Percentiles rank a stretch among this genome's conserved stretches.
phyloP scores from a whole-genome alignment of 2,888 invertebrate genomes.

The Nudaria mundana region DNA sequence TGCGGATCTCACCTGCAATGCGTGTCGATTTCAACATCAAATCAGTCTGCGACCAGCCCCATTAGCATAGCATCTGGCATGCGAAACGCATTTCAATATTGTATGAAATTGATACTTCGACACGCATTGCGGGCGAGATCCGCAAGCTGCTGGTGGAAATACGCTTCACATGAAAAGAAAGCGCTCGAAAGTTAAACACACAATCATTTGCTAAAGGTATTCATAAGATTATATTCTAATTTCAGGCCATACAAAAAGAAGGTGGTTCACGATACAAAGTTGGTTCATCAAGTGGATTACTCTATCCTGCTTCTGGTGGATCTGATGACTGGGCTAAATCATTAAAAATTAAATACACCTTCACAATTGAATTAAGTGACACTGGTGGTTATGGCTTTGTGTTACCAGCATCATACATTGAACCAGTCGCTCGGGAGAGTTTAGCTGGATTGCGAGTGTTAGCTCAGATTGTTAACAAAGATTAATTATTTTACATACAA shows the following conservation, averaged over 20 bases:
- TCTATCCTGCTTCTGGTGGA: slow-evolving; percentile 91
- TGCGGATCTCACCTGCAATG: too few relatives aligned
- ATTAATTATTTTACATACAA: slow-evolving; percentile 15
- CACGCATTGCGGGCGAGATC: too few relatives aligned
- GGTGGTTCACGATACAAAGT: slow-evolving; percentile 86
- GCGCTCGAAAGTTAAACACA: too few relatives aligned
- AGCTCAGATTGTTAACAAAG: slow-evolving; percentile 46
- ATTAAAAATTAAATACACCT: slow-evolving; percentile 91
- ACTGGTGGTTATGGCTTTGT: slow-evolving; percentile 92
- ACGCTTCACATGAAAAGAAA: too few relatives aligned
- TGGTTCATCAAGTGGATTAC: slow-evolving; percentile 88
- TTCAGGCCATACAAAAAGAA: slow-evolving; percentile 81
- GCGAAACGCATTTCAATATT: too few relatives aligned
- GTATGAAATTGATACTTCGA: too few relatives aligned
- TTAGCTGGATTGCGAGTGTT: slow-evolving; percentile 86
- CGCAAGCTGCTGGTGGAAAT: too few relatives aligned
- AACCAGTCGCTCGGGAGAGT: slow-evolving; percentile 88
- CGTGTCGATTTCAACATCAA: too few relatives aligned
- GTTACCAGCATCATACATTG: slow-evolving; percentile 89
- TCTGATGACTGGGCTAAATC: slow-evolving; percentile 97
- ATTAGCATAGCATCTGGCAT: too few relatives aligned
- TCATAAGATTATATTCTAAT: slow-evolving; percentile 16
- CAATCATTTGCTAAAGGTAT: too few relatives aligned
- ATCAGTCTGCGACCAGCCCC: too few relatives aligned
- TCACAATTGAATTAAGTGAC: slow-evolving; percentile 94